Evolutionary conservation across 2,113 vertebrate genomes (phyloP).

Genomic region (Machaerirhynchus nigripectus): DNA sequence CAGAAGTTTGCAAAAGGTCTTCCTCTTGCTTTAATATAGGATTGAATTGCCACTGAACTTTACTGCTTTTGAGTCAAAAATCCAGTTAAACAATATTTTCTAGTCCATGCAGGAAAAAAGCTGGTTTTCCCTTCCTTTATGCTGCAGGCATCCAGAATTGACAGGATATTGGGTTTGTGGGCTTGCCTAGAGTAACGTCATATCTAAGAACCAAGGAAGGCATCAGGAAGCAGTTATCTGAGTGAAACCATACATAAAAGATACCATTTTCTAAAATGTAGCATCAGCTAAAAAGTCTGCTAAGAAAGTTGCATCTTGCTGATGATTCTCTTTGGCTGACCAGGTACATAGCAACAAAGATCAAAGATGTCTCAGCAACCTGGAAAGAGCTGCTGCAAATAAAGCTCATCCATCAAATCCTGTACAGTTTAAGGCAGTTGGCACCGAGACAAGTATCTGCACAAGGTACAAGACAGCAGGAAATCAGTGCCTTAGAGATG

Average conservation of each 20-base stretch:
- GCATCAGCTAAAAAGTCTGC: constrained; percentile 8
- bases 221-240: constrained; percentile 42
- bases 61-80: constrained; percentile 10
- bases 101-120: neutral
- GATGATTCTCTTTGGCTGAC: neutral
- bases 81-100: neutral
- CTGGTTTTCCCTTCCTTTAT: constrained; percentile 18
- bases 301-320: neutral
- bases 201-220: neutral
- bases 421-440: neutral
- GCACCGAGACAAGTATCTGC: neutral
- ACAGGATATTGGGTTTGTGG: constrained; percentile 55
- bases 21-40: neutral
- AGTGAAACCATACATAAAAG: constrained; percentile 25
- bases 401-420: neutral
- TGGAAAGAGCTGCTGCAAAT: neutral
- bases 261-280: neutral
- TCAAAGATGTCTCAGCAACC: neutral
- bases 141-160: constrained; percentile 19
- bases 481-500: neutral
- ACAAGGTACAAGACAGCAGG: neutral
- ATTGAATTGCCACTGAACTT: neutral
- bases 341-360: neutral
- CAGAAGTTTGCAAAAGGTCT: neutral
- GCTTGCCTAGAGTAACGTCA: constrained; percentile 7